These are phyloP conservation scores for Melanotaenia duboulayi DNA, from an alignment of 2,113 vertebrate genomes.

Conservation along the genomic window DNA sequence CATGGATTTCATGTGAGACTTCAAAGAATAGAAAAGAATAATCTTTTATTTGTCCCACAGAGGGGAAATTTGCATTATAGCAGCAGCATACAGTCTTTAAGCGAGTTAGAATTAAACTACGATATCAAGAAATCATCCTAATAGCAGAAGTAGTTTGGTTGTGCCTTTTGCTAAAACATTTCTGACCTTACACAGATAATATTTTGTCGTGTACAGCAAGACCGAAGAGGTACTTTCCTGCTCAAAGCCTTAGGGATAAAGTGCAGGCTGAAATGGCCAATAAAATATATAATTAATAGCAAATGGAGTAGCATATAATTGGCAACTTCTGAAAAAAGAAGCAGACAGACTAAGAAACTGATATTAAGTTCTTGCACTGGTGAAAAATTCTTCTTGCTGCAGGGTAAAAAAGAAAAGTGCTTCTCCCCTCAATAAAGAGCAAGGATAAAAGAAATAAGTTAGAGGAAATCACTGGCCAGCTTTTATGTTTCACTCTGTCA, in stretches of 20 bases:
- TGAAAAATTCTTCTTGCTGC: slow-evolving; percentile 61
- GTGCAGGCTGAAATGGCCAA: slow-evolving; percentile 39
- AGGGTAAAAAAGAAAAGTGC: slow-evolving; percentile 53
- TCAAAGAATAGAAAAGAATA: neutral
- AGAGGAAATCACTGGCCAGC: slow-evolving; percentile 65
- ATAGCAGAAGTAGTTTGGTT: slow-evolving; percentile 9
- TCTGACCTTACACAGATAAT: slow-evolving; percentile 27
- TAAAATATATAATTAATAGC: slow-evolving; percentile 68
- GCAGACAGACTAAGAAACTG: slow-evolving; percentile 44
- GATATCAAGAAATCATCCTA: too few relatives aligned
- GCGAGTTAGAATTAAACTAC: too few relatives aligned
- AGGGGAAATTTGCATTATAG: too few relatives aligned
- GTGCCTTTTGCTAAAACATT: slow-evolving; percentile 21
- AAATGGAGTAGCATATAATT: slow-evolving; percentile 57
- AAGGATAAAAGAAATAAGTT: slow-evolving; percentile 71
- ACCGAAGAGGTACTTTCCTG: slow-evolving; percentile 26
- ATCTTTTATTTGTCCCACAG: too few relatives aligned
- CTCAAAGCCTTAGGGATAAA: slow-evolving; percentile 39
- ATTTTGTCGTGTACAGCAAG: slow-evolving; percentile 21
- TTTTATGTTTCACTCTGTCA: slow-evolving; percentile 77
- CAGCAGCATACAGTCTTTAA: too few relatives aligned
- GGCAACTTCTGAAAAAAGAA: slow-evolving; percentile 63
- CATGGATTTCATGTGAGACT: slow-evolving; percentile 45
- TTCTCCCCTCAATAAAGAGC: slow-evolving; percentile 64
- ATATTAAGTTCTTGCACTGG: slow-evolving; percentile 69